phyloP scores from a whole-genome alignment of 2,888 invertebrate genomes.

The Drosophila basisetae region DNA sequence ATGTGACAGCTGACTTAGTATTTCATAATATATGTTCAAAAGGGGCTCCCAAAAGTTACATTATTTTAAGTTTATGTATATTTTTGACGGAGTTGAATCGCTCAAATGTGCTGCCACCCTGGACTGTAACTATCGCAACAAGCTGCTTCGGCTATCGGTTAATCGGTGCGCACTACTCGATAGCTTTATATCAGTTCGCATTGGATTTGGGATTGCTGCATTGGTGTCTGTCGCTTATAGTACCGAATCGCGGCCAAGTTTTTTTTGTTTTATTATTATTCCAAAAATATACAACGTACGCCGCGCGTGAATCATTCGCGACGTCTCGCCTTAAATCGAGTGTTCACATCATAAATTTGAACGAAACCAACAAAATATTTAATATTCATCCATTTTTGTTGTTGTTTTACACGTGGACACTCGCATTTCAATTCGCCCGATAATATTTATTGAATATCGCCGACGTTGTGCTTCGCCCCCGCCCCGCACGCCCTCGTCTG shows the following conservation, averaged over 20 bases:
- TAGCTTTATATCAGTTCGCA: constrained; percentile 31
- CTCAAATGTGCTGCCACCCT: constrained; percentile 37
- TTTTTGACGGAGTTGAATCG: neutral
- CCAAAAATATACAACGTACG: constrained; percentile 73
- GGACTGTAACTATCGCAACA: constrained; percentile 21
- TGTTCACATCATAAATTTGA: constrained; percentile 57
- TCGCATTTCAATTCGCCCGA: constrained; percentile 9
- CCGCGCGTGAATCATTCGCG: constrained; percentile 73
- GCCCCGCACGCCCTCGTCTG: neutral
- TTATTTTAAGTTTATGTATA: neutral
- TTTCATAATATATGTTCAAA: neutral
- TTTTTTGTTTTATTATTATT: constrained; percentile 53
- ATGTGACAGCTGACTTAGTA: constrained; percentile 2
- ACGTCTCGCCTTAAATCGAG: constrained; percentile 55
- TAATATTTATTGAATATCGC: constrained; percentile 20
- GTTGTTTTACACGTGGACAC: constrained; percentile 49
- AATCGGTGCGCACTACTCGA: constrained; percentile 41
- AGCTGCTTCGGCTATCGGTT: constrained; percentile 8
- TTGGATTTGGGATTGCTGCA: constrained; percentile 56
- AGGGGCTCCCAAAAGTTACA: neutral
- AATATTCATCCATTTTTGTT: constrained; percentile 13
- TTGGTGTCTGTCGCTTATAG: constrained; percentile 49
- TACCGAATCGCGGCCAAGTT: constrained; percentile 29
- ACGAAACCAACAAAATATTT: constrained; percentile 17
- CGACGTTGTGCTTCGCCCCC: constrained; percentile 34